phyloP scores from a whole-genome alignment of 2,888 invertebrate genomes.

The Tetranychus piercei region DNA sequence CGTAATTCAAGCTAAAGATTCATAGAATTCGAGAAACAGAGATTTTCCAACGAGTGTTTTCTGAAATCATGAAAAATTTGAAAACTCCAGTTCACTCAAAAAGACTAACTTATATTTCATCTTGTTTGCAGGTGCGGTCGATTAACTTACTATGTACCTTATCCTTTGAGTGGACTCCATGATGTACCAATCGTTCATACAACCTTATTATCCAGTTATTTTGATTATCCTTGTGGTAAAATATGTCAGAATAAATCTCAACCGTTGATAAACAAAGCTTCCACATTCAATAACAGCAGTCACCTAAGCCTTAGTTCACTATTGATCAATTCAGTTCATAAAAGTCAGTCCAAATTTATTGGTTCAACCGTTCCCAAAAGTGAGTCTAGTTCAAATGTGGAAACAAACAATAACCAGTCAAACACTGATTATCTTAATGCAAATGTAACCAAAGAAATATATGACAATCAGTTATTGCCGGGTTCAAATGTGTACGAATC shows the following conservation, averaged over 20 bases:
- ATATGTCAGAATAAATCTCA: not conserved
- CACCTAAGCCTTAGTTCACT: not conserved
- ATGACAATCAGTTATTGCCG: too few species aligned
- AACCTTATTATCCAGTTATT: conserved; percentile 24
- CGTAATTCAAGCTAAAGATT: too few species aligned
- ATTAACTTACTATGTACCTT: conserved; percentile 29
- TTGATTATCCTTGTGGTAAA: conserved; percentile 23
- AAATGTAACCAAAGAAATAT: not conserved
- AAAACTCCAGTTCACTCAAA: too few species aligned
- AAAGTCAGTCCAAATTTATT: not conserved
- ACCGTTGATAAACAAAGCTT: not conserved
- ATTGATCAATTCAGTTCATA: not conserved
- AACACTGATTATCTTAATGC: not conserved
- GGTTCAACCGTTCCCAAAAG: not conserved
- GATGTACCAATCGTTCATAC: conserved; percentile 20
- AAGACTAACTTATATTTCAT: too few species aligned
- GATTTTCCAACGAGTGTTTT: too few species aligned
- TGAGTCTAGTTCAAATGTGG: not conserved
- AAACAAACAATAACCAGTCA: not conserved
- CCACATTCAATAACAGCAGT: not conserved
- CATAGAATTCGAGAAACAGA: too few species aligned
- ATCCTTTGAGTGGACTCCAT: conserved; percentile 27
- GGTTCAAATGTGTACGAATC: too few species aligned
- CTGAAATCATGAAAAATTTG: too few species aligned
- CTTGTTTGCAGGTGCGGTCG: conserved; percentile 28